Evolutionary conservation across 2,888 invertebrate genomes (phyloP).

Genomic region (Morinoia aosen): DNA sequence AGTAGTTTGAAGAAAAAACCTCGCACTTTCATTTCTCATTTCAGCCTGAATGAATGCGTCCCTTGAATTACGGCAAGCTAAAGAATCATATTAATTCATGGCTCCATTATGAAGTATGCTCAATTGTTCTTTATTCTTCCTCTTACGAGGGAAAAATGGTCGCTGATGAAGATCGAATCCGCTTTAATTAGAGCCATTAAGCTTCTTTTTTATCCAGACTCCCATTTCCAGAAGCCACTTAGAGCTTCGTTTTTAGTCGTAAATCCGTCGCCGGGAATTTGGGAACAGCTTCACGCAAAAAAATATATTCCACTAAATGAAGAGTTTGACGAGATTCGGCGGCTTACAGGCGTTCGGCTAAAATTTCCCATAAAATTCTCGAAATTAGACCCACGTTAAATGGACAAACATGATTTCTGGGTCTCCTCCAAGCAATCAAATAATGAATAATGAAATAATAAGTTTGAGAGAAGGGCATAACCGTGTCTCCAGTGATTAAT

Average conservation of each 20-base stretch:
- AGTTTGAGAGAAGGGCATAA: not conserved
- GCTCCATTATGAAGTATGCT: not conserved
- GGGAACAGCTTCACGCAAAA: not conserved
- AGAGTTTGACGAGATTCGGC: not conserved
- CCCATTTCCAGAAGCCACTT: slow-evolving; percentile 6
- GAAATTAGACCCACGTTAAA: not conserved
- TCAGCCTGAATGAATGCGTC: not conserved
- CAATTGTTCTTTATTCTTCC: not conserved
- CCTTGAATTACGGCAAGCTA: not conserved
- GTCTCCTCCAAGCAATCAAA: too few species aligned
- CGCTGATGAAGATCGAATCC: not conserved
- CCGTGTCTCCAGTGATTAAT: not conserved
- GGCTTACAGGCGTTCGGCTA: not conserved
- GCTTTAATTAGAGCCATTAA: slow-evolving; percentile 19
- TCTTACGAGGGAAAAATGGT: not conserved
- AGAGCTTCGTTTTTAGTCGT: not conserved
- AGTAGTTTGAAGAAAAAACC: not conserved
- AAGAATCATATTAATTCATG: not conserved
- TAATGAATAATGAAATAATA: not conserved
- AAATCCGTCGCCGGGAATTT: slow-evolving; percentile 1
- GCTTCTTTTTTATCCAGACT: not conserved
- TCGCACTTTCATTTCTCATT: not conserved
- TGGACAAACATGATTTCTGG: not conserved
- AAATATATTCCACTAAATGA: not conserved
- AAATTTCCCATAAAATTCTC: not conserved